Base-by-base conservation (phyloP, 2,888 invertebrate species). In the Pyrrhia umbra region DNA sequence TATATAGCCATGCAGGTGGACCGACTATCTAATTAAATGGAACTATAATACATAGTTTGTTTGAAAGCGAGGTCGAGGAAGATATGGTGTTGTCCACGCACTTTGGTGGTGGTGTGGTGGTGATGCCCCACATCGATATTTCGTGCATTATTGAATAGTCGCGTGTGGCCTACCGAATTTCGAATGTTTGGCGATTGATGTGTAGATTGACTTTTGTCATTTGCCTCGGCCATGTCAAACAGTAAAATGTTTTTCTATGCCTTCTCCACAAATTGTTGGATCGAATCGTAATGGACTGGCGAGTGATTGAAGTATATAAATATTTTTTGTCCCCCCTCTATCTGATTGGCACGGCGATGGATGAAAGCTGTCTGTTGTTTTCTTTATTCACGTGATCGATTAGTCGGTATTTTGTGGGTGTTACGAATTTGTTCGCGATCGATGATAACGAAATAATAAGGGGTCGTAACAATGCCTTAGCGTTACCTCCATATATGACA, bases 121-220 rank as follows among this genome's bases (percentile, higher is more conserved):
- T 85, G 93, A 92, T 93, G 94, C 80, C 93, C 93, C 92, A 94
- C 93, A 92, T 95, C 95, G 94, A 95, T 95, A 94, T 90, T 90
- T 90, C 91, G 87, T 95, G 91, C 93, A 95, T 95, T 94, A 95
- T 95, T 95, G 88, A 95, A 88, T 86, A 93, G 90, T 94, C 89
- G 94, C 95, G 94, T 95, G 94, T 84, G 89, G 85, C 93, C 93
- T 91, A 89, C 94, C 90, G 91, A 95, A 94, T 93, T 93, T 94
- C 90, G 90, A 92, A 93, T 94, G 94, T 94, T 95, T 94, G 94
- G 93, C 94, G 94, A 94, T 94, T 94, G 94, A 92, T 93, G 93
- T 93, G 91, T 94, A 94, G 94, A 95, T 95, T 94, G 94, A 94
- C 93, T 94, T 94, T 94, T 94, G 94, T 94, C 95, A 95, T 95